These are phyloP conservation scores for Cydia fagiglandana DNA, from an alignment of 1,140 invertebrate species.

Conservation along the genomic window DNA sequence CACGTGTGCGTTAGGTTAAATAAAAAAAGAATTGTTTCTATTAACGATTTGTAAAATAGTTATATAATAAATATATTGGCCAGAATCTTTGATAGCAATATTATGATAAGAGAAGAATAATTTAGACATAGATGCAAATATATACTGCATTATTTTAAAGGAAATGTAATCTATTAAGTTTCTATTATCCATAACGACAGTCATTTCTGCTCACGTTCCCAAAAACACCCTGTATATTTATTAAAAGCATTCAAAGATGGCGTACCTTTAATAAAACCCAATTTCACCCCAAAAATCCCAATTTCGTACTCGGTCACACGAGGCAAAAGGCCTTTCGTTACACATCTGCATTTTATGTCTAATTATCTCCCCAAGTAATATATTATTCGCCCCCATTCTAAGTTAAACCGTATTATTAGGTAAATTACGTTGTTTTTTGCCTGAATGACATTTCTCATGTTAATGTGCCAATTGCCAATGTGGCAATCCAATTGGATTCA, in stretches of 20 bases:
- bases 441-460: background rate
- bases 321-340: background rate
- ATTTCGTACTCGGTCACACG: background rate
- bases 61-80: no score
- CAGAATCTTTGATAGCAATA: no score
- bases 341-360: slow-evolving; percentile 24
- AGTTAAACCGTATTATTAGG: background rate
- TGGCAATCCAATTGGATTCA: background rate
- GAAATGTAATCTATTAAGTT: no score
- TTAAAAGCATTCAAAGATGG: background rate
- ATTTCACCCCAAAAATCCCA: slow-evolving; percentile 1
- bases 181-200: no score
- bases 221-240: background rate
- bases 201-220: no score
- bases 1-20: no score
- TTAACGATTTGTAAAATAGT: no score
- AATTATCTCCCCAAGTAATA: background rate
- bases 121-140: no score
- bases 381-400: background rate
- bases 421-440: background rate
- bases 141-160: no score
- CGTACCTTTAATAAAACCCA: background rate
- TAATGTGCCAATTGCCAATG: background rate
- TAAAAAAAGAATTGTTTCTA: no score
- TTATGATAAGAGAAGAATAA: no score